Percentiles rank a stretch among this genome's conserved stretches.
Conservation (phyloP, 2,888 invertebrate species). For the Patella pellucida region DNA sequence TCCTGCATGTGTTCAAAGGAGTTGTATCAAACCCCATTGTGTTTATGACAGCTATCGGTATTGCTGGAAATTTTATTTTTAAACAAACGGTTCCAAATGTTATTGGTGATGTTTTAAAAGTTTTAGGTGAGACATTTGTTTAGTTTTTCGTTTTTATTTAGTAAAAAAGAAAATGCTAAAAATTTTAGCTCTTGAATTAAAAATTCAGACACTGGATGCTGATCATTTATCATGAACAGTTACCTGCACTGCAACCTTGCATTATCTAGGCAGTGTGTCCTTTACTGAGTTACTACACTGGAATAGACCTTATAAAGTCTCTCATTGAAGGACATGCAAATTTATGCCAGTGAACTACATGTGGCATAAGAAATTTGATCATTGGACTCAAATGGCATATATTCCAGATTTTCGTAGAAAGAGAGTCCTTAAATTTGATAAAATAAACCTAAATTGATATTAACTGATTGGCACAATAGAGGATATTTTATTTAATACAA, state of each 20-base stretch:
- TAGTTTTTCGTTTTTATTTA: not conserved
- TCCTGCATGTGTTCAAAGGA: constrained; percentile 53
- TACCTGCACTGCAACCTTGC: not conserved
- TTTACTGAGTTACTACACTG: no score
- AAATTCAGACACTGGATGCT: not conserved
- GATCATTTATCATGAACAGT: not conserved
- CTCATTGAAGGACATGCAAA: no score
- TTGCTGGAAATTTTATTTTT: constrained; percentile 86
- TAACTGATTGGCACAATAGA: no score
- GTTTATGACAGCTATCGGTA: constrained; percentile 92
- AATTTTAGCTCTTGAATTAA: not conserved
- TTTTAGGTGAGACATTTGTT: constrained; percentile 74
- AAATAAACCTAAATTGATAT: no score
- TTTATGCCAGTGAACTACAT: no score
- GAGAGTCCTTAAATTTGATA: no score
- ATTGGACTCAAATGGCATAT: no score
- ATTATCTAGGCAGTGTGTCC: no score
- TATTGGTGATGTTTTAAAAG: constrained; percentile 80
- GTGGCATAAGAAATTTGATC: no score
- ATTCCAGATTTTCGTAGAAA: no score
- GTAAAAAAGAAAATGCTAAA: not conserved
- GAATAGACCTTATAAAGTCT: no score
- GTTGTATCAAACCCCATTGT: constrained; percentile 90
- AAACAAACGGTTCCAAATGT: constrained; percentile 83
- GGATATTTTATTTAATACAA: not conserved